These are phyloP conservation scores for Hozukius guyotensis DNA, from an alignment of 2,797 vertebrate genomes.

Conservation along the genomic window DNA sequence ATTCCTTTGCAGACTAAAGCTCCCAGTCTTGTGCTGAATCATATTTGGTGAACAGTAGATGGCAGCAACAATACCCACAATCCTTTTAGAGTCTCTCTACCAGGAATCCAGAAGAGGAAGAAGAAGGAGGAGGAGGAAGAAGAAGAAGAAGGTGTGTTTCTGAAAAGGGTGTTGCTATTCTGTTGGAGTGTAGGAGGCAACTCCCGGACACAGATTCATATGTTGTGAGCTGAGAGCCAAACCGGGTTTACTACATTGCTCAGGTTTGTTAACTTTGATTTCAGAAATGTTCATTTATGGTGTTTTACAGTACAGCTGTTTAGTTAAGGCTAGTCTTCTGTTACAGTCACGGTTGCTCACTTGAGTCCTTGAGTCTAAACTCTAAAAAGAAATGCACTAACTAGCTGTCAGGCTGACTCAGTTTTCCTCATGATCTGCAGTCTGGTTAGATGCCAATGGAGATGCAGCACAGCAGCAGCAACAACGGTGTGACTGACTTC, in stretches of 20 bases:
- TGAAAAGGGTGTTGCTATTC: slow-evolving; percentile 25
- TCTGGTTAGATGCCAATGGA: neutral
- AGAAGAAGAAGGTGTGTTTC: slow-evolving; percentile 15
- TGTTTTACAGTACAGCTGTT: neutral
- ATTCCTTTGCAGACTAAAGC: neutral
- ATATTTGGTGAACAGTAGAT: slow-evolving; percentile 20
- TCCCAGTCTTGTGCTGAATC: neutral
- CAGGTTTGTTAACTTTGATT: slow-evolving; percentile 22
- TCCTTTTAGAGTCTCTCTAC: neutral
- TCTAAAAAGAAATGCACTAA: neutral
- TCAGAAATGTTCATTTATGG: neutral
- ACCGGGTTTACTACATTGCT: neutral
- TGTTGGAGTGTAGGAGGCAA: neutral
- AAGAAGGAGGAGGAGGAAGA: neutral
- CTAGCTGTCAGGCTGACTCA: neutral
- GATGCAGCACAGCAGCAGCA: slow-evolving; percentile 35
- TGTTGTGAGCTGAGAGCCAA: neutral
- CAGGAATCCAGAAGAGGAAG: slow-evolving; percentile 36
- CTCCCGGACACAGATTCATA: neutral
- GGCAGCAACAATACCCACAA: slow-evolving; percentile 19
- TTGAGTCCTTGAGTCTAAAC: neutral
- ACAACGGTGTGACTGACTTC: neutral
- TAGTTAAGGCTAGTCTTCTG: neutral
- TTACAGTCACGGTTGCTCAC: neutral
- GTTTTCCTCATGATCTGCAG: neutral